A percentile compares a stretch with the other conserved stretches of the same genome.
Conservation (phyloP, 2,797 vertebrate genomes). For the Zenarchopterus dispar region DNA sequence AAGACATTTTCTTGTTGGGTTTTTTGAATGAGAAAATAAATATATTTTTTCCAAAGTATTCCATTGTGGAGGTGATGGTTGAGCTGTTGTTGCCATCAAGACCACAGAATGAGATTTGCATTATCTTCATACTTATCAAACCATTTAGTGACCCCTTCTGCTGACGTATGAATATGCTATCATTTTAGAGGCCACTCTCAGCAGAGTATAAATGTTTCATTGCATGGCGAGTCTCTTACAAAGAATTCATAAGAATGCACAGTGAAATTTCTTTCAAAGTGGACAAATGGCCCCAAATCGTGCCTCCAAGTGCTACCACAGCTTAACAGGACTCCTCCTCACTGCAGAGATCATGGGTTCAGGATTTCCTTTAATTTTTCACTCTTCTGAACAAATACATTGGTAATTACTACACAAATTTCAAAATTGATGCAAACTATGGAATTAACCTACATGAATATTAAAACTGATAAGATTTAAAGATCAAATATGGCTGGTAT, state of each 20-base stretch:
- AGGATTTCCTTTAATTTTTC: not conserved
- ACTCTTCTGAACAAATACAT: not conserved
- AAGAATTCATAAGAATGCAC: too few species aligned
- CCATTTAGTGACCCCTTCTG: not conserved
- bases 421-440: too few species aligned
- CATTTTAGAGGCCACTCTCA: conserved; percentile 4
- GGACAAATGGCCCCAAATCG: not conserved
- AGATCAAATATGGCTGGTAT: too few species aligned
- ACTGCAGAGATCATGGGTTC: not conserved
- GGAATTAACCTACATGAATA: too few species aligned
- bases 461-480: too few species aligned
- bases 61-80: not conserved
- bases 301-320: not conserved
- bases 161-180: not conserved
- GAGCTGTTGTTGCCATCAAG: not conserved
- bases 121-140: conserved; percentile 4
- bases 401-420: too few species aligned
- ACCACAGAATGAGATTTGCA: not conserved
- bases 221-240: not conserved
- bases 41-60: not conserved
- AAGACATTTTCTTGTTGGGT: not conserved
- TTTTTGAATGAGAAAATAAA: not conserved
- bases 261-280: not conserved
- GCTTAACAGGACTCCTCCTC: not conserved
- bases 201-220: conserved; percentile 2